Evolutionary conservation across 2,113 vertebrate genomes (phyloP).

Genomic region (Acrocephalus kingi): DNA sequence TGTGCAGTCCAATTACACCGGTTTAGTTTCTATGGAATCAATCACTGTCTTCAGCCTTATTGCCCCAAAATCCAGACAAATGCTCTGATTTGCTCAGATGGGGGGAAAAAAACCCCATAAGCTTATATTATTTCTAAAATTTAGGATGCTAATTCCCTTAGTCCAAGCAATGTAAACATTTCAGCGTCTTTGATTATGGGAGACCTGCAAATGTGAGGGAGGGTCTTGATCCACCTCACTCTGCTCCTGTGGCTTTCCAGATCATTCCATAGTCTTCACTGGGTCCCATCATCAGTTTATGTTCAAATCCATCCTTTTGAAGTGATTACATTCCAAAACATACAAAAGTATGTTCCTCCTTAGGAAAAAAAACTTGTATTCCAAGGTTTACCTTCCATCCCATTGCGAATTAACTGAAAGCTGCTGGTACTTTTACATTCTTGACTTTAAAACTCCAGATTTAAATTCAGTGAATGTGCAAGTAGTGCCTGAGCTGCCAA

Average conservation of each 20-base stretch:
- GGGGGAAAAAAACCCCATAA: no score
- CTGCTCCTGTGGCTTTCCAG: rapidly evolving
- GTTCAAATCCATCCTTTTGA: not conserved
- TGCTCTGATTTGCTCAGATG: rapidly evolving
- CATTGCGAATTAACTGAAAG: not conserved
- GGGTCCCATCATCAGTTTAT: not conserved
- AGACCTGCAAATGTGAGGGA: rapidly evolving
- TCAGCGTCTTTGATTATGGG: not conserved
- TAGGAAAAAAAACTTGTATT: not conserved
- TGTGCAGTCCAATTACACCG: rapidly evolving
- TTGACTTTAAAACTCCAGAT: not conserved
- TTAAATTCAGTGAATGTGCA: not conserved
- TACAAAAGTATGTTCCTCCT: not conserved
- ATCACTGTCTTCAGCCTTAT: not conserved
- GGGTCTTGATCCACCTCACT: not conserved
- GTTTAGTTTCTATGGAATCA: not conserved
- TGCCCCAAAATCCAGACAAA: not conserved
- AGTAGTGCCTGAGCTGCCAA: not conserved
- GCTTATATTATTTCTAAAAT: not conserved
- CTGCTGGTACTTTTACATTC: not conserved
- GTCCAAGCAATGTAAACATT: not conserved
- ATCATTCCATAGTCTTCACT: rapidly evolving
- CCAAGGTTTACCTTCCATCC: not conserved
- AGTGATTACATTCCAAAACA: not conserved
- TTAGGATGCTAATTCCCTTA: not conserved